A percentile compares a stretch with the other conserved stretches of the same genome.
Evolutionary conservation across 2,797 vertebrate species (phyloP).

Genomic region (Columba guinea): DNA sequence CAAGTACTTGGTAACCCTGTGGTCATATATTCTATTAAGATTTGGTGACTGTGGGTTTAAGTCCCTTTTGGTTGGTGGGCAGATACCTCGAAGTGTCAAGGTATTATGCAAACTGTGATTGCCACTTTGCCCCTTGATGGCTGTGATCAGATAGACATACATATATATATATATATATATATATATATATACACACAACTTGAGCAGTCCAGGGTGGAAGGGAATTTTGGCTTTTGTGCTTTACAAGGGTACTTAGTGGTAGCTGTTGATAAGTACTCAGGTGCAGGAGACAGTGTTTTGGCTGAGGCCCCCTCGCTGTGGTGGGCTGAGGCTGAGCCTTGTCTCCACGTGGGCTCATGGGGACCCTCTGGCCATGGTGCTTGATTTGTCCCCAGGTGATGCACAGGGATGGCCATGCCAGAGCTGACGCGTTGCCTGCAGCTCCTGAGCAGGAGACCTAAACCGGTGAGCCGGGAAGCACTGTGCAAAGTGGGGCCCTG

Average conservation of each 20-base stretch:
- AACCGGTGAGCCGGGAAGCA: not conserved
- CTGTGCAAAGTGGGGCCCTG: not conserved
- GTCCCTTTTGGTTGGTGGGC: not conserved
- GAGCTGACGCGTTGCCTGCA: not conserved
- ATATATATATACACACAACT: not conserved
- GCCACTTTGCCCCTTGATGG: not conserved
- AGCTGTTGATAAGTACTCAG: not conserved
- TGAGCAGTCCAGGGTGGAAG: rapidly evolving
- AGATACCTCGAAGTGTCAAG: not conserved
- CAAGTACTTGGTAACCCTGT: not conserved
- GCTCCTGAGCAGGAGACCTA: not conserved
- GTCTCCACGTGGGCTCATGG: rapidly evolving
- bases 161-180: no score
- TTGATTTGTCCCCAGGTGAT: rapidly evolving
- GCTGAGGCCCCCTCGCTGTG: not conserved
- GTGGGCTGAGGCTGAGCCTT: not conserved
- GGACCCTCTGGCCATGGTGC: not conserved
- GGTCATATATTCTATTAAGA: not conserved
- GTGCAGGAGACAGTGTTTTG: not conserved
- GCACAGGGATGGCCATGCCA: rapidly evolving
- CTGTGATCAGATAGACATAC: not conserved
- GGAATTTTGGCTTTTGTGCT: not conserved
- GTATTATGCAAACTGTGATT: not conserved
- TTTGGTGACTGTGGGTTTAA: not conserved
- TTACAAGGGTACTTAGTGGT: not conserved